Percentiles rank a stretch among this genome's conserved stretches.
Conservation (phyloP, 2,888 invertebrate genomes). For the Tetragonisca angustula region DNA sequence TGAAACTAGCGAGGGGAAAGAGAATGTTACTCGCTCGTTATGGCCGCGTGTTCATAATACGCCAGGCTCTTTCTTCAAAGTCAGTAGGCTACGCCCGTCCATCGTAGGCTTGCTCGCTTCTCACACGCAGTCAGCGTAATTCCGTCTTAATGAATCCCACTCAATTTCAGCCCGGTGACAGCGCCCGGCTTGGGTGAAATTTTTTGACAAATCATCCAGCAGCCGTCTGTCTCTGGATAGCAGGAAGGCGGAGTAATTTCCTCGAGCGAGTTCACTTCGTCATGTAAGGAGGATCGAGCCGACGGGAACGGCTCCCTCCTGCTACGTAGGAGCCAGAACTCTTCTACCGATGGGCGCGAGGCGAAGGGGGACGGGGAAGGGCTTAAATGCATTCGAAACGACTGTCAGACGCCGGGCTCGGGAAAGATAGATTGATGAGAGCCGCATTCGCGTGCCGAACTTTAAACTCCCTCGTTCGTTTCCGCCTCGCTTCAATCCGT, state of each 20-base stretch:
- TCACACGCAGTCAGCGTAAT: slow-evolving; percentile 34
- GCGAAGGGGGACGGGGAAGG: slow-evolving; percentile 40
- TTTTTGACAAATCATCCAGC: slow-evolving; percentile 73
- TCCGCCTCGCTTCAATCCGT: slow-evolving; percentile 69
- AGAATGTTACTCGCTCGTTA: slow-evolving; percentile 12
- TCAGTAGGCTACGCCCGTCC: slow-evolving; percentile 7
- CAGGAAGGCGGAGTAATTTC: slow-evolving; percentile 71
- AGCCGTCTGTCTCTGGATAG: slow-evolving; percentile 56
- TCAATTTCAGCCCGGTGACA: slow-evolving; percentile 37
- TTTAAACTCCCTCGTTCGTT: slow-evolving; percentile 72
- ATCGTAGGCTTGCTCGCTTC: not conserved
- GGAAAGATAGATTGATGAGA: slow-evolving; percentile 81
- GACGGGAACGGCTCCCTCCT: slow-evolving; percentile 37
- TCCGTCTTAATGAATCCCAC: slow-evolving; percentile 49
- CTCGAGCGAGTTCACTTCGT: slow-evolving; percentile 65
- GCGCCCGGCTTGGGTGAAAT: slow-evolving; percentile 44
- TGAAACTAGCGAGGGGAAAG: not conserved
- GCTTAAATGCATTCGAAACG: slow-evolving; percentile 80
- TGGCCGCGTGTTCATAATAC: not conserved
- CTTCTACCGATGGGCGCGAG: slow-evolving; percentile 44
- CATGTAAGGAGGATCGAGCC: slow-evolving; percentile 68
- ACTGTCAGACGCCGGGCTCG: slow-evolving; percentile 79
- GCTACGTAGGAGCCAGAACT: slow-evolving; percentile 44
- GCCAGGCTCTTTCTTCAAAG: slow-evolving; percentile 23
- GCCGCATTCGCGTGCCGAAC: slow-evolving; percentile 77